Base-by-base conservation (phyloP, 1,140 invertebrate species). In the Sesamia nonagrioides region DNA sequence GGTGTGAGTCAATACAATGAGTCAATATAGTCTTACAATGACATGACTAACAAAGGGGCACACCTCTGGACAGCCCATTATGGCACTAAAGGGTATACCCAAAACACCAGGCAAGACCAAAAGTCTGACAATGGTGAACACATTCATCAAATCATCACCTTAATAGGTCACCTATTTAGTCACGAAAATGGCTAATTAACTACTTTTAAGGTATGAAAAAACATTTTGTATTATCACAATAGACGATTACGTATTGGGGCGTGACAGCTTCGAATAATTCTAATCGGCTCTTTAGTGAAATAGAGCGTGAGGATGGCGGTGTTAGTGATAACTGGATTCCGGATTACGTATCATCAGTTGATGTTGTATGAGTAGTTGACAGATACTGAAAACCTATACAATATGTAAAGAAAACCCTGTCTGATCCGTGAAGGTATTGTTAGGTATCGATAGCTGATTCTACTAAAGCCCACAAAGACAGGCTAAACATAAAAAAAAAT, bases 191-290 rank as follows among this genome's bases (percentile, higher is more conserved):
- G 15, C 56, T 60, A 60, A 60, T 33, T 60, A 60, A 60, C 56
- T 13, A 33, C 56, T 60, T 15, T 15, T 15, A 35, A 15, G 56
- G 56, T 9, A 60, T 15, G 21, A 33, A 60, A n/a, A 60, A 60
- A 35, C 33, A 60, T 33, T 35, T 33, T 27, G 27, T 60, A 27
- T n/a, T 33, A 15, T 35, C 56, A 60, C 56, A 60, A 60, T 60
- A 15, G 56, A 9, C 56, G 13, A 15, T 15, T 15, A 35, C 56
- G 11, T 35, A 15, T 15, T 50, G 13, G 15, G 56, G 27, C 27
- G 56, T 17, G 8, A 0, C 13, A 13, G 27, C 8, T 9, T 60
- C 1, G 37, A 40, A 33, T 21, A 33, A 58, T 60, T 60, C 56
- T 60, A 60, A 60, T 60, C 21, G 33, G 21, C 56, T 35, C 6